Evolutionary conservation across 2,888 invertebrate species (phyloP), one percentile per base, ranked within the genome.

Genomic region (Mesochorus sp.): DNA sequence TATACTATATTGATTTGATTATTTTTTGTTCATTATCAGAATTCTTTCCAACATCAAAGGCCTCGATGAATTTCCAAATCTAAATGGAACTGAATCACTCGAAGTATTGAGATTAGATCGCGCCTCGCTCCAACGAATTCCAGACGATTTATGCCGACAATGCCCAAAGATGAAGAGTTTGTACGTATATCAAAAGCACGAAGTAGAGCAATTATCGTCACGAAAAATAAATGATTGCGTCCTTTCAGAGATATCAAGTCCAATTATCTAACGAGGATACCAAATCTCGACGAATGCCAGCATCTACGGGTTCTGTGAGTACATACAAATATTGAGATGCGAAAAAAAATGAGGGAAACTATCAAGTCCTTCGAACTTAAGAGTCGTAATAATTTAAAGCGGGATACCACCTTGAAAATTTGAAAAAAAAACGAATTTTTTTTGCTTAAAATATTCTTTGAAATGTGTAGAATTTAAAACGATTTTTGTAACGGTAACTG

Each of bases 251-350:
- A 97, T 91, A 92, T 97, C 86, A 96, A 97, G 91, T 96, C 96
- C 44, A 98, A 98, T 92, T 93, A 93, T 85, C 92, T 98, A 85
- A 93, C 93, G 70, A 91, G 91, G 76, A 92, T 98, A 86, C 98
- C 98, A 53, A 94, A 95, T 84, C 93, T 98, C 87, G 93, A 92
- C 82, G 93, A 93, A 82, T 98, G 98, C 92, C 93, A 93, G 82
- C 95, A 97, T 88, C 94, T 98, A 88, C 94, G 96, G 90, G 95
- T 97, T 88, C 93, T 97, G 97, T 97, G 92, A 96, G 97, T 95
- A n/a, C n/a, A n/a, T n/a, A n/a, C n/a, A n/a, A n/a, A n/a, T n/a
- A n/a, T n/a, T n/a, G n/a, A n/a, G n/a, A n/a, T n/a, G n/a, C n/a
- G n/a, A n/a, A n/a, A n/a, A n/a, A n/a, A n/a, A n/a, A n/a, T n/a